phyloP scores from a whole-genome alignment of 2,113 vertebrate genomes.

The Dasyornis broadbenti region DNA sequence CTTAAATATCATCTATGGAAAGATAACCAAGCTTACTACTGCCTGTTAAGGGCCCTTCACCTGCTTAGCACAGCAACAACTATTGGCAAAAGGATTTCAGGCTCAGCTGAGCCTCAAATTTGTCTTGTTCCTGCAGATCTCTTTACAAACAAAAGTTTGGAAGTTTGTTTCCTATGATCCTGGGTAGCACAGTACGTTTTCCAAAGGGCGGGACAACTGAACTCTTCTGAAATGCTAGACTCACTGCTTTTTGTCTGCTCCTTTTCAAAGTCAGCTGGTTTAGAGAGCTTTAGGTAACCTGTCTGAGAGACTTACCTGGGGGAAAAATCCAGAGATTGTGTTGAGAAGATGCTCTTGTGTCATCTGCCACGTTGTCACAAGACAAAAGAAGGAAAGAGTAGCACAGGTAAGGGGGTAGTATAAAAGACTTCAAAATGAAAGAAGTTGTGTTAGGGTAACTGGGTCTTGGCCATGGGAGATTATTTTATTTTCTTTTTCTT shows the following conservation, averaged over 20 bases:
- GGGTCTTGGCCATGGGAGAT: neutral
- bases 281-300: neutral
- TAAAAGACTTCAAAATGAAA: neutral
- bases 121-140: neutral
- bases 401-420: neutral
- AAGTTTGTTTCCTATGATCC: neutral
- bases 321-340: neutral
- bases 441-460: neutral
- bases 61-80: accelerated
- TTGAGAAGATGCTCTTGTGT: neutral
- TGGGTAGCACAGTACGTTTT: neutral
- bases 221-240: neutral
- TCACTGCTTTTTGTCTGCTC: neutral
- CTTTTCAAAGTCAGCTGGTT: neutral
- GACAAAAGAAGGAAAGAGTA: neutral
- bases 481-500: neutral
- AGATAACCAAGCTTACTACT: neutral
- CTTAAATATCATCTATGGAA: neutral
- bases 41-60: neutral
- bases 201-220: neutral
- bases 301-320: neutral
- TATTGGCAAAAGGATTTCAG: neutral
- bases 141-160: neutral
- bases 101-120: neutral
- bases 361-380: neutral